Conservation (phyloP, 2,113 vertebrate species). For the Grantiella picta region DNA sequence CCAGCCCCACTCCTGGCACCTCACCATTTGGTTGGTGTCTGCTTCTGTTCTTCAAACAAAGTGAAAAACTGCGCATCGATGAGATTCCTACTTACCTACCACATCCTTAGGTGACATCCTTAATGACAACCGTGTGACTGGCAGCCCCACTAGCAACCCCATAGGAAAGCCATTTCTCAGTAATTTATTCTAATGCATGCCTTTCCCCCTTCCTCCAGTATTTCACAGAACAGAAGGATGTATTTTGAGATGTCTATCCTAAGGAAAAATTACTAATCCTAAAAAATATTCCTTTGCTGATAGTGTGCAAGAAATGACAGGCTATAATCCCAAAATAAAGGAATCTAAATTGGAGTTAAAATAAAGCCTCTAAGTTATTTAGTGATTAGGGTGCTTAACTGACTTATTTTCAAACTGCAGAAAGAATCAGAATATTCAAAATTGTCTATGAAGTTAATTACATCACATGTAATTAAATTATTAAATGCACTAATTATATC, state of each 20-base stretch:
- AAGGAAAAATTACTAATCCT: neutral
- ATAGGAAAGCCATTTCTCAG: neutral
- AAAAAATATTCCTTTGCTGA: neutral
- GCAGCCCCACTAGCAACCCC: neutral
- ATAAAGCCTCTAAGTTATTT: neutral
- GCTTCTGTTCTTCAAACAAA: neutral
- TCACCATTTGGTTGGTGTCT: neutral
- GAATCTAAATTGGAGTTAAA: neutral
- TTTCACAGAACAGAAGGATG: neutral
- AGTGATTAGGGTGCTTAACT: neutral
- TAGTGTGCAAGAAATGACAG: neutral
- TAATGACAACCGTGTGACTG: neutral
- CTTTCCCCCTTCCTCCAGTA: neutral
- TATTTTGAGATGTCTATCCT: neutral
- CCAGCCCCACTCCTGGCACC: neutral
- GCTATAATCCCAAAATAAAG: neutral
- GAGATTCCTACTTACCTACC: neutral
- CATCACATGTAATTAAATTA: neutral
- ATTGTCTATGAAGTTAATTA: neutral
- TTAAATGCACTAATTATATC: neutral
- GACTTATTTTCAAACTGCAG: neutral
- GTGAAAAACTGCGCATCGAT: fast-evolving
- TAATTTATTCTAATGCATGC: neutral
- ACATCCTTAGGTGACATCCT: neutral
- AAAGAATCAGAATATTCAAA: neutral